Evolutionary conservation across 2,888 invertebrate genomes (phyloP), one percentile per base, ranked within the genome.

Genomic region (Crepidodera aurea): DNA sequence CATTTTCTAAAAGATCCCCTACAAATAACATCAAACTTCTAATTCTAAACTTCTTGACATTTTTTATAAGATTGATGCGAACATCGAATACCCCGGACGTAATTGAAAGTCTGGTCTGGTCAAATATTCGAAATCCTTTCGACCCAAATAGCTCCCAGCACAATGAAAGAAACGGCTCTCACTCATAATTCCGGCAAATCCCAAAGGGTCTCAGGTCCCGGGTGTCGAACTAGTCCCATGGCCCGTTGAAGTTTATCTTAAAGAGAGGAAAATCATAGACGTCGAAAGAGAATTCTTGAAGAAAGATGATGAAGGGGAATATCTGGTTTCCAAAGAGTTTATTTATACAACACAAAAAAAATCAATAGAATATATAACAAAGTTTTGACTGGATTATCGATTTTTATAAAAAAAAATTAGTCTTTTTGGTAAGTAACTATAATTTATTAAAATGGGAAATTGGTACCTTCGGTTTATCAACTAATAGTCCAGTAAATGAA

Each of bases 51-150:
- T 37, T 12, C 13, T 15, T 12, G 13, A 10, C 5, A 39, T 39
- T 39, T 48, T 48, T n/a, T 48, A 7, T 29, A 34, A 34, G 18
- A 51, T 50, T 27, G 32, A 50, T 29, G 32, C 16, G 50, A 32
- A 50, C 16, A 5, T 32, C 18, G n/a, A 3, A 51, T 51, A 10
- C 16, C 19, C 18, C 15, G 29, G 22, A 53, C 25, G 15, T 42
- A 54, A 54, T 54, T 54, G 54, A 42, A 54, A 54, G 19, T 40
- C 44, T 54, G 32, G 10, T 54, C 29, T 29, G 54, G 54, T 53
- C 53, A 40, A 42, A 54, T 54, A 54, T 54, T 42, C 19, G 42
- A 44, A 54, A 54, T 54, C 54, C 29, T 16, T 54, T 44, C 18
- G 42, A 42, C 29, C 54, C 32, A 54, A 54, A 54, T 42, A 40